Evolutionary conservation across 2,888 invertebrate species (phyloP).

Genomic region (Neoscelio sp.): DNA sequence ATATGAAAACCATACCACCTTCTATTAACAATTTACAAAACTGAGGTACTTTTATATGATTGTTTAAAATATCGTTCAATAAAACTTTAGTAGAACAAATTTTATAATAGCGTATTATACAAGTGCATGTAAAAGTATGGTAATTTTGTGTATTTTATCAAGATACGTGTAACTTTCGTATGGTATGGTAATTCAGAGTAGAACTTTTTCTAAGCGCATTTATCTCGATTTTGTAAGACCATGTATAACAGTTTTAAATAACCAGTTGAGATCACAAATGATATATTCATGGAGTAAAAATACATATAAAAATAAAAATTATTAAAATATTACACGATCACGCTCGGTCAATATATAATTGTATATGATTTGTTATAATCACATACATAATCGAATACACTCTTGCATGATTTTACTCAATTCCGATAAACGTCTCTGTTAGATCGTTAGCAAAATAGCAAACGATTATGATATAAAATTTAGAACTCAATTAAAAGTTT

Average conservation of each 20-base stretch:
- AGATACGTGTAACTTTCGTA: too few relatives aligned
- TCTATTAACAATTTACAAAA: too few relatives aligned
- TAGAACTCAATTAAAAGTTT: constrained; percentile 55
- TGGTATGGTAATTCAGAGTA: too few relatives aligned
- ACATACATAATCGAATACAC: constrained; percentile 26
- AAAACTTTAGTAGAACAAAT: too few relatives aligned
- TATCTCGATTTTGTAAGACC: constrained; percentile 3
- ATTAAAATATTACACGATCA: constrained; percentile 50
- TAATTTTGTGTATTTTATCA: too few relatives aligned
- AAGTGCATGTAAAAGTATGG: too few relatives aligned
- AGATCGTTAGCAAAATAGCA: constrained; percentile 24
- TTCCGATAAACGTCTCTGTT: constrained; percentile 20
- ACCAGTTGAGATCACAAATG: constrained; percentile 3
- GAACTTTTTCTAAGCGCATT: not conserved
- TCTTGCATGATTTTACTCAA: constrained; percentile 39
- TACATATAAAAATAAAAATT: constrained; percentile 18
- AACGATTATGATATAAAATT: constrained; percentile 33
- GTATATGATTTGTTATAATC: constrained; percentile 44
- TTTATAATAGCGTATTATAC: too few relatives aligned
- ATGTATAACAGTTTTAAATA: constrained; percentile 5
- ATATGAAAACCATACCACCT: too few relatives aligned
- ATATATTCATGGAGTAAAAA: constrained; percentile 18
- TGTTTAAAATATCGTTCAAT: too few relatives aligned
- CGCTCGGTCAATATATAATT: constrained; percentile 47
- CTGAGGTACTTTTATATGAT: too few relatives aligned